phyloP scores from a whole-genome alignment of 1,140 invertebrate species.

The Drosophila obscura region DNA sequence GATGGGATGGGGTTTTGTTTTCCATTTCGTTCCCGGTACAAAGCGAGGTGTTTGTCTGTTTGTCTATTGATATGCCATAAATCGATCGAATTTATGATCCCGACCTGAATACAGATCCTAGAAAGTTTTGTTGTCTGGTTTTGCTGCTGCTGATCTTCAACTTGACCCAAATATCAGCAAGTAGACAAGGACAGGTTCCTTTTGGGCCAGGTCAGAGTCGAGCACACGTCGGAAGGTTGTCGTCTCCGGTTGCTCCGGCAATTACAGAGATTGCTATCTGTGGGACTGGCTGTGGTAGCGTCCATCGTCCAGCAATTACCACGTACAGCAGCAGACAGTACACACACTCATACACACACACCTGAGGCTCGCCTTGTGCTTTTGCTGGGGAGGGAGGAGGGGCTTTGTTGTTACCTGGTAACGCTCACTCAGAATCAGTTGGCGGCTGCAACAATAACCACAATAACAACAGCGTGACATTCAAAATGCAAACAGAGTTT shows the following conservation, averaged over 20 bases:
- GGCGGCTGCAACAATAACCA: constrained; percentile 13
- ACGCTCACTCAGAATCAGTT: constrained; percentile 41
- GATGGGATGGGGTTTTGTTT: too few species aligned
- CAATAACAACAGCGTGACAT: constrained; percentile 44
- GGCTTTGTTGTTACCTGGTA: constrained; percentile 25
- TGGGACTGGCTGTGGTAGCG: constrained; percentile 11
- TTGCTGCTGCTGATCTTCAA: constrained; percentile 52
- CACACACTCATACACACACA: too few species aligned
- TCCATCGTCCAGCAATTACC: constrained; percentile 39
- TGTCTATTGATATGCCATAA: constrained; percentile 38
- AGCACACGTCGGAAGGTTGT: constrained; percentile 47
- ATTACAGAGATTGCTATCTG: constrained; percentile 50
- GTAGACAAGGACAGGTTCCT: constrained; percentile 52
- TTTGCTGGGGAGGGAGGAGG: constrained; percentile 1
- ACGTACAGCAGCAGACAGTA: constrained; percentile 8
- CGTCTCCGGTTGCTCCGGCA: constrained; percentile 26
- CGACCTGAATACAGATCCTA: constrained; percentile 14
- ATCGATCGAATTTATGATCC: constrained; percentile 40
- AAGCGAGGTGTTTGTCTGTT: constrained; percentile 30
- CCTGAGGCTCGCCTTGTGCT: background rate
- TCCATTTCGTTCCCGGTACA: constrained; percentile 7
- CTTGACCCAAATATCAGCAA: constrained; percentile 60
- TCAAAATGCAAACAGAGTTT: constrained; percentile 53
- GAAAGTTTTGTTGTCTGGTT: background rate
- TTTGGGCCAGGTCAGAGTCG: constrained; percentile 17